Evolutionary conservation across 2,113 vertebrate genomes (phyloP).

Genomic region (Tupaia tana): DNA sequence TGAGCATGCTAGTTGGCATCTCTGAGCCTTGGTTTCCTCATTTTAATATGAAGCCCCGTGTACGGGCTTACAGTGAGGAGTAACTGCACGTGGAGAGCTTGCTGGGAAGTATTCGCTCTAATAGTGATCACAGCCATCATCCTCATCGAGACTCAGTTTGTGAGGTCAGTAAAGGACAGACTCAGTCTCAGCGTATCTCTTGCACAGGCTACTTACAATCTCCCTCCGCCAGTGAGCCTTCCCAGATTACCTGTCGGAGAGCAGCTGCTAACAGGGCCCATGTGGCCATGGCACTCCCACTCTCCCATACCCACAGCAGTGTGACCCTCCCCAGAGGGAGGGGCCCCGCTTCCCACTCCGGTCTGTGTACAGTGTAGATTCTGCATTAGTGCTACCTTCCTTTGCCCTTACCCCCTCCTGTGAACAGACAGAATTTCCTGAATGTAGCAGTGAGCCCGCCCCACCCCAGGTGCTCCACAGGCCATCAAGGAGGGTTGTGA

Average conservation of each 20-base stretch:
- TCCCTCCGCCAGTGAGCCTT: background rate
- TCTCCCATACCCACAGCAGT: background rate
- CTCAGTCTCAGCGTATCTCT: background rate
- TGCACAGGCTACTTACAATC: background rate
- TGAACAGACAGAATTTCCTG: background rate
- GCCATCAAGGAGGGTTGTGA: background rate
- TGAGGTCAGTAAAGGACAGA: background rate
- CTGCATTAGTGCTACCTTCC: background rate
- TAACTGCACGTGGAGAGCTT: background rate
- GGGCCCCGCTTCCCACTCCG: background rate
- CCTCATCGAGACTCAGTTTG: background rate
- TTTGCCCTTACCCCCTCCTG: fast-evolving
- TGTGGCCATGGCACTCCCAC: background rate
- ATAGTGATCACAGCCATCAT: background rate
- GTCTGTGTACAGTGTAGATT: background rate
- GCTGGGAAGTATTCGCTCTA: background rate
- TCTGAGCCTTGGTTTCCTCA: background rate
- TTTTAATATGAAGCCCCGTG: background rate
- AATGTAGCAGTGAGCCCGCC: background rate
- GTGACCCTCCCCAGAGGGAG: background rate
- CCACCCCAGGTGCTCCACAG: background rate
- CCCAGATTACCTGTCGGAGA: background rate
- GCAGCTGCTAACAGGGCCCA: background rate
- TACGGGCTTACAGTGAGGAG: background rate
- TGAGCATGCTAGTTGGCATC: background rate